Percentiles rank a stretch among this genome's conserved stretches.
These are phyloP conservation scores for Bos javanicus DNA, from an alignment of 2,113 vertebrate species.

Conservation along the genomic window DNA sequence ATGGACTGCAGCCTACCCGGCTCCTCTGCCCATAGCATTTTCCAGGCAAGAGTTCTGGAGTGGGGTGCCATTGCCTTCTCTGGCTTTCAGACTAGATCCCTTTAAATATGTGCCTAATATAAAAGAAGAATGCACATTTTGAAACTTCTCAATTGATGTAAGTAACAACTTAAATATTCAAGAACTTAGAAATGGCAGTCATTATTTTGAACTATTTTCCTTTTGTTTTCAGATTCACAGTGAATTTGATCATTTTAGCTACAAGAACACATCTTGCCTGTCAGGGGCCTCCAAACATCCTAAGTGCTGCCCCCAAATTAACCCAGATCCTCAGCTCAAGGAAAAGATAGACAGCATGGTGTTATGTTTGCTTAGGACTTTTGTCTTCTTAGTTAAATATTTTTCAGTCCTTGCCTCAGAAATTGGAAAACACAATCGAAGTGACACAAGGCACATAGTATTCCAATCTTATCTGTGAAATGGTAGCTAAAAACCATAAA, in stretches of 20 bases:
- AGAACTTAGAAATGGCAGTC: neutral
- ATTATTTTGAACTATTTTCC: neutral
- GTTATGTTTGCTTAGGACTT: neutral
- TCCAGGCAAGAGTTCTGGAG: too few species aligned
- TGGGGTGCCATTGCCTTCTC: too few species aligned
- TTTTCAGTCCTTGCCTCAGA: slow-evolving; percentile 12
- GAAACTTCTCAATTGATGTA: neutral
- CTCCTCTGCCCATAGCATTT: too few species aligned
- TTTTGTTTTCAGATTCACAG: neutral
- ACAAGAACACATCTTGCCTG: neutral
- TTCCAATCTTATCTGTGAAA: slow-evolving; percentile 25
- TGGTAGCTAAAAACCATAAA: slow-evolving; percentile 5
- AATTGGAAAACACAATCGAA: slow-evolving; percentile 23
- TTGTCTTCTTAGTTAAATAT: slow-evolving; percentile 40
- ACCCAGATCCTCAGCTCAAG: neutral
- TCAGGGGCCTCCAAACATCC: neutral
- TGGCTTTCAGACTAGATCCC: neutral
- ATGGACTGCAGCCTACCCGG: too few species aligned
- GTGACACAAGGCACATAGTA: neutral
- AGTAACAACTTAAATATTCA: neutral
- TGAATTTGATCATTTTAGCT: neutral
- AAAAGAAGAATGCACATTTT: neutral
- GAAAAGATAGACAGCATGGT: neutral
- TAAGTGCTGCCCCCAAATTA: neutral
- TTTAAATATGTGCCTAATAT: neutral